Base-by-base conservation (phyloP, 1,140 invertebrate genomes). In the Diachasma alloeum region DNA sequence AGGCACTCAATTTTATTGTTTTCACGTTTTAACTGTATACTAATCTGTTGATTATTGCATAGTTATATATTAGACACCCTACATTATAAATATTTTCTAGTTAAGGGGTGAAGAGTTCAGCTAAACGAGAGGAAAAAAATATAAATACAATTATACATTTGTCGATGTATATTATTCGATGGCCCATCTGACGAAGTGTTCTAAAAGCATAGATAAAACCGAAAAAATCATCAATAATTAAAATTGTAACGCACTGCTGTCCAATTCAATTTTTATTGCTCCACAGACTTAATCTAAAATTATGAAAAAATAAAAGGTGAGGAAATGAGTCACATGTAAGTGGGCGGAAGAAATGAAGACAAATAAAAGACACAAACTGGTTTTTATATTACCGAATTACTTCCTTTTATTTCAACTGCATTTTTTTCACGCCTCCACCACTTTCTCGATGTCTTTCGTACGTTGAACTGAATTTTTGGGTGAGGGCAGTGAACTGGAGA, bases 21-120 rank as follows among this genome's bases (percentile, higher is more conserved):
- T 78, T 76, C n/a, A 78, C 66, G 75, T 75, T 76, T 72, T 75
- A 73, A 63, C 24, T 63, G 59, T 68, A 72, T 78, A 80, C 31
- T 75, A 80, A 83, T 80, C 72, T 81, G 82, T 83, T 83, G 78
- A 83, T 82, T 82, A 82, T 83, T 83, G 78, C 72, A 81, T 83
- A 83, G 77, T 79, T 81, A 66, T 82, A 78, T 72, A 79, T 76
- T 79, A 75, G 70, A 74, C 66, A 24, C 67, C 39, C 63, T 66
- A 77, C 46, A 74, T 77, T 75, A 42, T 78, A 80, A 69, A 81
- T 71, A 72, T 66, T 76, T 77, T 74, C 15, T 69, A 74, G 59
- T 46, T 72, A 76, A 53, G 67, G 2, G 68, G 75, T 24, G 67
- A 76, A 76, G 73, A 24, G 48, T 53, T 26, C 42, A 77, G 75